A percentile compares a stretch with the other conserved stretches of the same genome.
phyloP scores from a whole-genome alignment of 2,797 vertebrate species.

The Morus bassanus region DNA sequence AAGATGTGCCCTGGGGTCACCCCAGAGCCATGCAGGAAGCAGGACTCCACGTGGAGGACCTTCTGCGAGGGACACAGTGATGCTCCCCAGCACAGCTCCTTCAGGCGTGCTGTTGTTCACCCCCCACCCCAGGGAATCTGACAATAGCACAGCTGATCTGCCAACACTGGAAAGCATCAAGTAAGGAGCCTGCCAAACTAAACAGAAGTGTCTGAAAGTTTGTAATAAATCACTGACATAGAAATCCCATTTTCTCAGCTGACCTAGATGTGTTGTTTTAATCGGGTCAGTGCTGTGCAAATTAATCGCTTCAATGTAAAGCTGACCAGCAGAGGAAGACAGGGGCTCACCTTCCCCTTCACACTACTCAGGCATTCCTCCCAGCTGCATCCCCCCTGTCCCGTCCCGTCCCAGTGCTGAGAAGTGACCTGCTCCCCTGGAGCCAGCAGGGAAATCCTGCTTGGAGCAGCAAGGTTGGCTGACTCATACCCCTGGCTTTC shows the following conservation, averaged over 20 bases:
- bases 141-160: not conserved
- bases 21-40: not conserved
- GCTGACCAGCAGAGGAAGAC: not conserved
- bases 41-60: not conserved
- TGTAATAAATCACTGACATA: conserved; percentile 2
- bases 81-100: not conserved
- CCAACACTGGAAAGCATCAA: conserved; percentile 41
- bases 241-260: conserved; percentile 25
- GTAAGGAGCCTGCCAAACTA: conserved; percentile 43
- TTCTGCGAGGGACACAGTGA: not conserved
- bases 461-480: not conserved
- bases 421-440: not conserved
- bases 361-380: not conserved
- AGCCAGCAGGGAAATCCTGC: conserved; percentile 4
- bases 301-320: rapidly evolving
- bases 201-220: conserved; percentile 35
- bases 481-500: not conserved
- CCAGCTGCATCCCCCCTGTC: not conserved
- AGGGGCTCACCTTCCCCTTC: not conserved
- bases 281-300: not conserved
- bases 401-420: not conserved
- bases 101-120: not conserved
- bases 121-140: not conserved
- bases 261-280: not conserved
- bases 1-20: not conserved